Evolutionary conservation across 1,140 invertebrate species (phyloP).

Genomic region (Drosophila repletoides): DNA sequence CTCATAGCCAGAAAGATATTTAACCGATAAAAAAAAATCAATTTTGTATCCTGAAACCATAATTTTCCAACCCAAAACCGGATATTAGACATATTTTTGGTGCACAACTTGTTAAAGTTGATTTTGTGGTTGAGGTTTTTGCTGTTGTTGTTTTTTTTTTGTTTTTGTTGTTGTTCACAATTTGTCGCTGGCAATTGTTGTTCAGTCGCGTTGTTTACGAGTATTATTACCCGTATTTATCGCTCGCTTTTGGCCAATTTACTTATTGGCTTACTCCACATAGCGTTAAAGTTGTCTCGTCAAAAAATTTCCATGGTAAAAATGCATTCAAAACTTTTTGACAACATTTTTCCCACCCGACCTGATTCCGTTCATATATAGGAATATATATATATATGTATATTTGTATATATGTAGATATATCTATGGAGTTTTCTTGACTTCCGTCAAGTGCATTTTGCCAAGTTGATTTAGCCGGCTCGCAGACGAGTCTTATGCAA

Average conservation of each 20-base stretch:
- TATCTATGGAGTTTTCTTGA: conserved; percentile 35
- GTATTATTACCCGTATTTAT: conserved; percentile 27
- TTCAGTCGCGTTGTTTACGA: conserved; percentile 4
- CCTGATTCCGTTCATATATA: conserved; percentile 18
- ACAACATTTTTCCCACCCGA: conserved; percentile 42
- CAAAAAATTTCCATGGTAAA: conserved; percentile 34
- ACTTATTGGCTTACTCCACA: conserved; percentile 78
- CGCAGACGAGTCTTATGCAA: conserved; percentile 51
- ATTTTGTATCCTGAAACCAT: not conserved
- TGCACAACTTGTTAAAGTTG: too few species aligned
- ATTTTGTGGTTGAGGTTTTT: too few species aligned
- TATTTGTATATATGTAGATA: conserved; percentile 8
- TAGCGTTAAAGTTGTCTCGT: conserved; percentile 6
- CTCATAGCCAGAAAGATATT: not conserved
- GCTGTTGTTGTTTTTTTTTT: not conserved
- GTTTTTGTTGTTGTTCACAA: conserved; percentile 9
- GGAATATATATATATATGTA: conserved; percentile 10
- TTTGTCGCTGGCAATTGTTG: conserved; percentile 38
- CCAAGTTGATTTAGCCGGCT: conserved; percentile 37
- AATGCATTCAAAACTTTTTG: conserved; percentile 37
- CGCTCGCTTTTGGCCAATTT: conserved; percentile 60
- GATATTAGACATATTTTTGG: conserved; percentile 6
- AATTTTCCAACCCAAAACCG: conserved; percentile 6
- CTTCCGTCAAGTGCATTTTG: conserved; percentile 65
- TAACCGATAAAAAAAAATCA: not conserved